Conservation (phyloP, 2,113 vertebrate genomes). For the Apaloderma vittatum region DNA sequence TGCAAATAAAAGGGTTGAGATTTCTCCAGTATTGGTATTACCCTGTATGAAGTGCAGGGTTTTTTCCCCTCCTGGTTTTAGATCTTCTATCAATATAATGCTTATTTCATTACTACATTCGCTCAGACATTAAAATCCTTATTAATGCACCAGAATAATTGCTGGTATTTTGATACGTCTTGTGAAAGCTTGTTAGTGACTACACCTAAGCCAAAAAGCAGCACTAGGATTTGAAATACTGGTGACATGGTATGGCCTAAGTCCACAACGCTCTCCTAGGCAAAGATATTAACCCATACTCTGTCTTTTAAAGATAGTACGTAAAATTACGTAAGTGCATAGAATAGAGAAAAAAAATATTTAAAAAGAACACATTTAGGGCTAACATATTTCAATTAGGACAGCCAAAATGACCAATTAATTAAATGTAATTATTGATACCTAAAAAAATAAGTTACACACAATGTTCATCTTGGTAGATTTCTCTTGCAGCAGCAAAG, state of each 20-base stretch:
- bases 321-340: not conserved
- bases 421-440: not conserved
- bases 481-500: not conserved
- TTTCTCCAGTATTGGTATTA: not conserved
- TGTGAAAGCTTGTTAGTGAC: constrained; percentile 28
- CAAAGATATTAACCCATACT: not conserved
- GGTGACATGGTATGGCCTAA: not conserved
- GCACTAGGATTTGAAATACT: not conserved
- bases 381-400: not conserved
- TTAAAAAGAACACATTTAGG: not conserved
- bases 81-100: not conserved
- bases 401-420: not conserved
- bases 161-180: constrained; percentile 11
- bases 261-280: not conserved
- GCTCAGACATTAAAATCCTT: not conserved
- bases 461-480: not conserved
- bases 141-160: constrained; percentile 20
- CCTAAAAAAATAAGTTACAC: not conserved
- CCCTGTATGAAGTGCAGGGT: not conserved
- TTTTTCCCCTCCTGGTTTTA: not conserved
- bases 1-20: not conserved
- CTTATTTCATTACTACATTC: not conserved
- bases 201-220: not conserved
- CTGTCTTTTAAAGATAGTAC: not conserved
- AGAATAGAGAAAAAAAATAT: not conserved